Evolutionary conservation across 2,113 vertebrate species (phyloP).

Genomic region (Corythornis cristatus): DNA sequence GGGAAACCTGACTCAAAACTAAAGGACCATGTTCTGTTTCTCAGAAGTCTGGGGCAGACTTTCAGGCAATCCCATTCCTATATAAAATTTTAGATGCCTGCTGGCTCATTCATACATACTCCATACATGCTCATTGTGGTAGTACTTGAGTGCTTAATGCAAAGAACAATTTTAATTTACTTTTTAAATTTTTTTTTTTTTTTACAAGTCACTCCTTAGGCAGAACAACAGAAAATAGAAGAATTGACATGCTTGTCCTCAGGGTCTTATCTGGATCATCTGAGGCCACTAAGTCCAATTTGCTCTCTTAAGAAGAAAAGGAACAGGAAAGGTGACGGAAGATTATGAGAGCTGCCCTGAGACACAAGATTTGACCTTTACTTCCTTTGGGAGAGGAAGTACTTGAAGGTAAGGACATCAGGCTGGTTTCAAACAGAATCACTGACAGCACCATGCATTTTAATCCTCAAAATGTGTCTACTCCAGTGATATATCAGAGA

Average conservation of each 20-base stretch:
- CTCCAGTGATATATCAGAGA: background rate
- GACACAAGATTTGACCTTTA: background rate
- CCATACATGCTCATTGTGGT: background rate
- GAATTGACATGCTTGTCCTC: background rate
- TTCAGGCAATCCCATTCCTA: background rate
- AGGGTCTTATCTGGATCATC: background rate
- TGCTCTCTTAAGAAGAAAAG: background rate
- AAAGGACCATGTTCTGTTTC: background rate
- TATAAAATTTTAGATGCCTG: background rate
- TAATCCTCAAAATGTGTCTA: background rate
- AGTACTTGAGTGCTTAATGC: background rate
- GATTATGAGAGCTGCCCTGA: background rate
- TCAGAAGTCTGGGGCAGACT: background rate
- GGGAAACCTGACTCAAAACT: background rate
- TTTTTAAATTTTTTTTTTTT: too few species aligned
- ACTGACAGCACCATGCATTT: background rate
- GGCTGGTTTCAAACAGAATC: background rate
- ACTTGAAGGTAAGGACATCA: background rate
- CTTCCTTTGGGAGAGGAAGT: background rate
- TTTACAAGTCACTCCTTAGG: background rate
- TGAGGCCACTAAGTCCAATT: background rate
- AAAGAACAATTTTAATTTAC: background rate
- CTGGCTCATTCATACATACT: background rate
- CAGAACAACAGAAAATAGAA: background rate
- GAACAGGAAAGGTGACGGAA: slow-evolving; percentile 4